These are phyloP conservation scores for Aptenodytes patagonicus DNA, from an alignment of 2,113 vertebrate genomes.

Conservation along the genomic window DNA sequence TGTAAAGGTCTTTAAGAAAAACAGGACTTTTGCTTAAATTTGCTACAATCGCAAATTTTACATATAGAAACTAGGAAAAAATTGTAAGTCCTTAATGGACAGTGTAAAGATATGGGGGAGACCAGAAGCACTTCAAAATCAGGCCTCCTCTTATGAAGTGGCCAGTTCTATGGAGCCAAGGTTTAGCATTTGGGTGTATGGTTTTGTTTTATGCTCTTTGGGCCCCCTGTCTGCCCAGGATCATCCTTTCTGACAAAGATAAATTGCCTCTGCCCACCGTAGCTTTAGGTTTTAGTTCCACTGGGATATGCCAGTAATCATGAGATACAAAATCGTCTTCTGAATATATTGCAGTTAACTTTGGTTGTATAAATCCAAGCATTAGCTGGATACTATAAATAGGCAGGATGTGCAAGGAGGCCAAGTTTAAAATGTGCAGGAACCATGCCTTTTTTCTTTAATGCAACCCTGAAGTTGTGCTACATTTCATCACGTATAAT, in stretches of 20 bases:
- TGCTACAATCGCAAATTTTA: not conserved
- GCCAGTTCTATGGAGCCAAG: not conserved
- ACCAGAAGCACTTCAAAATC: not conserved
- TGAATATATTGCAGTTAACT: conserved; percentile 16
- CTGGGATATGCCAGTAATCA: not conserved
- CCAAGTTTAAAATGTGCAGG: conserved; percentile 48
- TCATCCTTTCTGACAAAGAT: not conserved
- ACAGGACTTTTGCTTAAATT: not conserved
- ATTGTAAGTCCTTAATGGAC: not conserved
- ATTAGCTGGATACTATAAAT: conserved; percentile 53
- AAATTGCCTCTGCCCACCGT: not conserved
- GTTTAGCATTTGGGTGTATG: not conserved
- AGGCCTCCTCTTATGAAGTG: not conserved
- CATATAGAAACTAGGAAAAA: not conserved
- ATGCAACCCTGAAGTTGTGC: not conserved
- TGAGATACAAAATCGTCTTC: not conserved
- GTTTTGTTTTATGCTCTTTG: not conserved
- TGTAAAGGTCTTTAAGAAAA: not conserved
- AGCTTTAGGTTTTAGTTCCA: not conserved
- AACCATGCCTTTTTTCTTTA: conserved; percentile 20
- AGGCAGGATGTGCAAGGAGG: conserved; percentile 44
- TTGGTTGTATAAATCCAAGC: conserved; percentile 21
- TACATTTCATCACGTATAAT: not conserved
- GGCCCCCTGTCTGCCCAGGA: not conserved
- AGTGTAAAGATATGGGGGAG: not conserved